These are phyloP conservation scores for Agrotis ipsilon DNA, from an alignment of 2,888 invertebrate genomes.

Conservation along the genomic window DNA sequence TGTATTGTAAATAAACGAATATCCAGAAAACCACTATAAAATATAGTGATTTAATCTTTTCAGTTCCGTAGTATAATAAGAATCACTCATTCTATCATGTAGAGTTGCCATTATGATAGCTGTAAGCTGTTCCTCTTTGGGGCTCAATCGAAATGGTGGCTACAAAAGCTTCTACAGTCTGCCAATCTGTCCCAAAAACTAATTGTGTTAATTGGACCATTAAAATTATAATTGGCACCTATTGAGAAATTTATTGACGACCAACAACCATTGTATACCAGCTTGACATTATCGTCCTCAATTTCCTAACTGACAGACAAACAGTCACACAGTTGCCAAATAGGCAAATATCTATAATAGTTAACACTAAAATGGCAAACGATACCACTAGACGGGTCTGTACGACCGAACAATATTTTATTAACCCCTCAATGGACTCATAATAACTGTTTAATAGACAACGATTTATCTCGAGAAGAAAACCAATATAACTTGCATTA, in stretches of 20 bases:
- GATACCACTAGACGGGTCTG: conserved; percentile 69
- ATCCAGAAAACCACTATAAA: too few species aligned
- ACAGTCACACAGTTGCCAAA: conserved; percentile 57
- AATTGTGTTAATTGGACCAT: conserved; percentile 40
- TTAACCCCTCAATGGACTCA: conserved; percentile 85
- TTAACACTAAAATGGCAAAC: conserved; percentile 71
- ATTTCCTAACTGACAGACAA: conserved; percentile 55
- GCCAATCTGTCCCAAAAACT: neutral
- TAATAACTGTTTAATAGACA: conserved; percentile 90
- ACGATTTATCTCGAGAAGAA: conserved; percentile 81
- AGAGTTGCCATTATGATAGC: too few species aligned
- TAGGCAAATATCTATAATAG: conserved; percentile 43
- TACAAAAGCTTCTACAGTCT: neutral
- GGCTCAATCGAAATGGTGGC: too few species aligned
- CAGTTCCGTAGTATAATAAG: too few species aligned
- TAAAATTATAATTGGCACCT: conserved; percentile 43
- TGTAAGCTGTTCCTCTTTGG: too few species aligned
- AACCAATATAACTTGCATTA: conserved; percentile 54
- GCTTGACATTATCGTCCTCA: conserved; percentile 48
- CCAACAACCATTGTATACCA: conserved; percentile 29
- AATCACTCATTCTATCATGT: too few species aligned
- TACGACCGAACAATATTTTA: conserved; percentile 85
- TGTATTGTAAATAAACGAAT: neutral
- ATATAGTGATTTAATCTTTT: too few species aligned
- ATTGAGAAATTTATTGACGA: conserved; percentile 39